phyloP scores from a whole-genome alignment of 2,888 invertebrate species.

The Augiades crinisus region DNA sequence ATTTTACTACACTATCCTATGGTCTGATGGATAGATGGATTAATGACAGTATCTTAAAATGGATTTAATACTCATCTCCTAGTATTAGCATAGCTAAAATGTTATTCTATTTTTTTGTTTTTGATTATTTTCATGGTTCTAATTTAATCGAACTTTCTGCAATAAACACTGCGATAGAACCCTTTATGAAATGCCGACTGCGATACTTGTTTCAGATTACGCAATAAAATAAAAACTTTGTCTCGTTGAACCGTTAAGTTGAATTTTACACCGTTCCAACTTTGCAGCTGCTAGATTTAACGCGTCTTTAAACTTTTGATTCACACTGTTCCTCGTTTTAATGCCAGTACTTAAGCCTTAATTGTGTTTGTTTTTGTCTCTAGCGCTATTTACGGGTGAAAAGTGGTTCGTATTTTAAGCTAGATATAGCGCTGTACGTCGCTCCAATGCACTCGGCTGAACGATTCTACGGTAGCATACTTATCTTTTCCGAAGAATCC shows the following conservation, averaged over 20 bases:
- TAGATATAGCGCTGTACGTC: slow-evolving; percentile 4
- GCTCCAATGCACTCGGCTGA: slow-evolving; percentile 1
- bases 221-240: slow-evolving; percentile 24
- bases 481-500: no score
- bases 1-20: no score
- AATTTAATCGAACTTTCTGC: not conserved
- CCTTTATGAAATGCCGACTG: not conserved
- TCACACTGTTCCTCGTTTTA: slow-evolving; percentile 26
- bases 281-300: slow-evolving; percentile 25
- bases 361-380: slow-evolving; percentile 25
- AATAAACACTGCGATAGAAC: not conserved
- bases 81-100: no score
- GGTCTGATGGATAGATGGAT: no score
- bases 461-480: no score
- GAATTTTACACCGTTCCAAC: slow-evolving; percentile 16
- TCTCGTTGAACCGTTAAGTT: slow-evolving; percentile 14
- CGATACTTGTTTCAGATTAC: slow-evolving; percentile 2
- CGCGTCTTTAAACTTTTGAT: slow-evolving; percentile 26
- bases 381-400: slow-evolving; percentile 22
- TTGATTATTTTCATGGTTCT: no score
- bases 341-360: slow-evolving; percentile 24
- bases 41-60: no score
- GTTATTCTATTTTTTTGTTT: no score
- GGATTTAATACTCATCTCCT: no score
- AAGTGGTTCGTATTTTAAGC: slow-evolving; percentile 20